phyloP scores from a whole-genome alignment of 2,797 vertebrate species.

The Acanthurus lineatus region DNA sequence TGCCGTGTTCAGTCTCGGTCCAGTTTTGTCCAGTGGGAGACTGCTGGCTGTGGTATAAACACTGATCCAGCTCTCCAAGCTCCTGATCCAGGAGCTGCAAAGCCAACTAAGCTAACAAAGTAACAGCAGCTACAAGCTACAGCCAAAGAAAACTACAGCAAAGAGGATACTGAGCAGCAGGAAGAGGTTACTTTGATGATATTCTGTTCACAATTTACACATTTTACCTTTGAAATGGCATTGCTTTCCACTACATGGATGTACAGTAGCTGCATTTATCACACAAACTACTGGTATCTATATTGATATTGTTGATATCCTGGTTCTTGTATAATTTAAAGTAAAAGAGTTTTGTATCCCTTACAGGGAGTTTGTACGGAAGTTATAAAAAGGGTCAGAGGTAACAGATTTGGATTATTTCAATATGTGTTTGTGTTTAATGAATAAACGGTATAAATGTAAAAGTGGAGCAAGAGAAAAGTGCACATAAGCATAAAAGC shows the following conservation, averaged over 20 bases:
- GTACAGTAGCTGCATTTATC: background rate
- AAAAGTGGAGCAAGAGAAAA: background rate
- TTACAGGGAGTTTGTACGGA: background rate
- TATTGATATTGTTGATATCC: background rate
- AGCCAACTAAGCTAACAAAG: too few relatives aligned
- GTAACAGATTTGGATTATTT: background rate
- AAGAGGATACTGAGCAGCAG: too few relatives aligned
- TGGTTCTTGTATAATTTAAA: background rate
- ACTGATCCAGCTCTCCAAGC: too few relatives aligned
- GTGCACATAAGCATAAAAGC: background rate
- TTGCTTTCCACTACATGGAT: background rate
- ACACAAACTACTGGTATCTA: background rate
- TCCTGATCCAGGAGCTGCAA: too few relatives aligned
- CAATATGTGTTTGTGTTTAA: background rate
- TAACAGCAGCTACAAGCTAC: too few relatives aligned
- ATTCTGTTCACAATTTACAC: background rate
- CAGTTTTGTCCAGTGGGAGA: too few relatives aligned
- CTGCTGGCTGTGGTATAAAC: too few relatives aligned
- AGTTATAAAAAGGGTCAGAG: background rate
- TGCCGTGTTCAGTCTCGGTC: too few relatives aligned
- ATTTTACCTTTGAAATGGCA: background rate
- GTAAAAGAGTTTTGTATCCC: too few relatives aligned
- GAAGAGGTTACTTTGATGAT: too few relatives aligned
- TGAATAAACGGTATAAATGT: background rate
- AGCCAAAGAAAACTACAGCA: too few relatives aligned